Evolutionary conservation across 1,140 invertebrate species (phyloP), one percentile per base, ranked within the genome.

Genomic region (Matsumurasca onukii): DNA sequence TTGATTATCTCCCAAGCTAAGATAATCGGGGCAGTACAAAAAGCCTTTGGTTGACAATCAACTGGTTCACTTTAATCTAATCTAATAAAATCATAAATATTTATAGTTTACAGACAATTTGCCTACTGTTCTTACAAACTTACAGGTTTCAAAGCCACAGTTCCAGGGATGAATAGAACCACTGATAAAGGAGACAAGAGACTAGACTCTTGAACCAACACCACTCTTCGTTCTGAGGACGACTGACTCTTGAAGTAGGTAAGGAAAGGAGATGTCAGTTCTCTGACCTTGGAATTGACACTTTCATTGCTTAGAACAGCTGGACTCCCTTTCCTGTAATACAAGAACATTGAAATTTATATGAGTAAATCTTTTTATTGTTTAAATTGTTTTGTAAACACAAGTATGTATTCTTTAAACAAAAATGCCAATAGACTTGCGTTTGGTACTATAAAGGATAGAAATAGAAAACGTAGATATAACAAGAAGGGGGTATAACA

Each of bases 221-320:
- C 73, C 0, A 78, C 80, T 17, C 81, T 68, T 34, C 82, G 75
- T 52, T 83, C 80, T 2, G 75, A 30, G 0, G 80, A 81, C 62
- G 84, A 80, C 0, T 77, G 52, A 75, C 82, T 70, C 75, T 80
- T 69, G 71, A 82, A 78, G 78, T 85, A 76, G 69, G 80, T 74
- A 73, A 80, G 34, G 78, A 76, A 76, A 30, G 77, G 66, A 75
- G 76, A 76, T 39, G 79, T 74, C 45, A 76, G 78, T 57, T 77
- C 72, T 24, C 72, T 77, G 61, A 80, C 75, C 15, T 80, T 79
- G 65, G 83, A 78, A 77, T 88, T 87, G 0, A 87, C 82, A 75
- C 84, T 85, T 52, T 86, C 83, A 25, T 80, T 73, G 12, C 78
- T 77, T 1, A 87, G 77, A 65, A 81, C 77, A 2, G 80, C 83